These are phyloP conservation scores for Scartelaos histophorus DNA, from an alignment of 2,113 vertebrate species.

Conservation along the genomic window DNA sequence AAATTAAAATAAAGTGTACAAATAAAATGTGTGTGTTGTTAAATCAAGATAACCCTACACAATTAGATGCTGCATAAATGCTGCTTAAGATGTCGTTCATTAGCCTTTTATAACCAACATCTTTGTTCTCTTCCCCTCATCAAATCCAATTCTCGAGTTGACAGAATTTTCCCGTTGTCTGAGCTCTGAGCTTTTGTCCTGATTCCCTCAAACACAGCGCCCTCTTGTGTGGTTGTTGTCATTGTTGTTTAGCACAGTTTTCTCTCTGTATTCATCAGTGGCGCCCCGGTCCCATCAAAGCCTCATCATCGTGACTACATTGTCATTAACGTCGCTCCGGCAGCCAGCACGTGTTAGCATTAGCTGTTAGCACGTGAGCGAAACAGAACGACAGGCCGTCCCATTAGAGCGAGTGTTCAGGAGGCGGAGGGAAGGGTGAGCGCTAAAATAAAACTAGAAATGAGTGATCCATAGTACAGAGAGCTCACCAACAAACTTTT, in stretches of 20 bases:
- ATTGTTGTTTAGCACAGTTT: slow-evolving; percentile 27
- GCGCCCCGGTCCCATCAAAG: slow-evolving; percentile 38
- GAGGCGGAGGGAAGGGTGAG: neutral
- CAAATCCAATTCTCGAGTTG: neutral
- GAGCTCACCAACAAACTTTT: neutral
- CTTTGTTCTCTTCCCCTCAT: neutral
- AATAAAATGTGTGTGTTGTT: too few species aligned
- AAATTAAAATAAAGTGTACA: too few species aligned
- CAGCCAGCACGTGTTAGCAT: slow-evolving; percentile 16
- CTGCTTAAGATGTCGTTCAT: too few species aligned
- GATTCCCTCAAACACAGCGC: neutral
- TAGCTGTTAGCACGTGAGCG: slow-evolving; percentile 15
- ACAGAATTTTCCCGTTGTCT: neutral
- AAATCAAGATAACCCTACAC: too few species aligned
- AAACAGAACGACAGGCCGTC: neutral
- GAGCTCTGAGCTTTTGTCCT: neutral
- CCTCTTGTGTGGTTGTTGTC: slow-evolving; percentile 14
- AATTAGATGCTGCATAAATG: too few species aligned
- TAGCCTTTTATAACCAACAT: neutral
- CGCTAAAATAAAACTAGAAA: neutral
- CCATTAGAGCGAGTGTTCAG: neutral
- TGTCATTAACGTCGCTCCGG: slow-evolving; percentile 39
- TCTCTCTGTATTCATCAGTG: slow-evolving; percentile 46
- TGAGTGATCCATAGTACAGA: neutral
- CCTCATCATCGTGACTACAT: slow-evolving; percentile 44